Evolutionary conservation across 1,140 invertebrate genomes (phyloP), one percentile per base, ranked within the genome.

Genomic region (Tetraneura akinire): DNA sequence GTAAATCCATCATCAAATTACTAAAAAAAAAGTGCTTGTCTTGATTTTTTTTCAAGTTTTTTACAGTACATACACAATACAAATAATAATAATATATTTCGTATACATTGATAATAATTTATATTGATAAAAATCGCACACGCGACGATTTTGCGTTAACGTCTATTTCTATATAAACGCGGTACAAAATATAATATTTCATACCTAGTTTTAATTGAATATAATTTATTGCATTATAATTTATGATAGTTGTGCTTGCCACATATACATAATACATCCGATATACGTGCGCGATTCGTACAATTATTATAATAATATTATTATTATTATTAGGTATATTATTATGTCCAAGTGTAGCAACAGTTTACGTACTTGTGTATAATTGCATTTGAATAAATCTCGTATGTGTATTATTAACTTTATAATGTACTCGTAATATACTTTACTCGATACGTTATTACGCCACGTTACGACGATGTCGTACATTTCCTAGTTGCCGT

Each of bases 301-400:
- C 47, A 68, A 68, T 68, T 23, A 68, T 45, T n/a, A 45, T 10
- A n/a, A n/a, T n/a, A n/a, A n/a, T n/a, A n/a, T n/a, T n/a, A n/a
- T n/a, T n/a, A n/a, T n/a, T n/a, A n/a, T n/a, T n/a, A n/a, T n/a
- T n/a, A n/a, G n/a, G n/a, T n/a, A n/a, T n/a, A n/a, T n/a, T n/a
- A n/a, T n/a, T n/a, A n/a, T n/a, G n/a, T n/a, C n/a, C n/a, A 16
- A 45, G 23, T 68, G 64, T 68, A 47, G 64, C 37, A 68, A 68
- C 37, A 42, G 21, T 47, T 68, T 26, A n/a, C n/a, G n/a, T n/a
- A n/a, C n/a, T n/a, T n/a, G n/a, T n/a, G n/a, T n/a, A n/a, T n/a
- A 23, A n/a, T 68, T 68, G 23, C 64, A 47, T 68, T 68, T 68
- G 42, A 68, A 68, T 66, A 66, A 66, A 45, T 66, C 64, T 42